Percentiles rank a stretch among this genome's conserved stretches.
Evolutionary conservation across 2,113 vertebrate species (phyloP).

Genomic region (Carassius auratus): DNA sequence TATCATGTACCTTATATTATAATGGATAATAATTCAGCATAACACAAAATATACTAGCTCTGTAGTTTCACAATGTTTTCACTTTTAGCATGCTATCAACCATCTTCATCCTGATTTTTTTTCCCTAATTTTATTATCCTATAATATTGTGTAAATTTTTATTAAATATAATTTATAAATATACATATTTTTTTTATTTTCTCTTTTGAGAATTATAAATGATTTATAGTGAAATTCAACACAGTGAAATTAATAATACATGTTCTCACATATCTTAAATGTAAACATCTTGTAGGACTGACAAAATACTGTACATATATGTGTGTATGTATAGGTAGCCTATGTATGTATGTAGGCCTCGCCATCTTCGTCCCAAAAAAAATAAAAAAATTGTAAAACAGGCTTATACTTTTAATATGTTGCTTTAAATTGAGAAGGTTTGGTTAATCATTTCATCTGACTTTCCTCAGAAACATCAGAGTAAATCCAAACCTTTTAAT

Average conservation of each 20-base stretch:
- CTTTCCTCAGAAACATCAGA: neutral
- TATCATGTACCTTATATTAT: neutral
- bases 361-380: neutral
- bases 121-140: too few relatives aligned
- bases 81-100: too few relatives aligned
- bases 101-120: too few relatives aligned
- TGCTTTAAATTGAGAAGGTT: neutral
- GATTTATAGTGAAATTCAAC: neutral
- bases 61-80: too few relatives aligned
- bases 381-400: neutral
- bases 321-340: neutral
- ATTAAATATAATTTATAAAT: neutral
- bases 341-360: neutral
- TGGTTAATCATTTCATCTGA: slow-evolving; percentile 1
- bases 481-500: neutral
- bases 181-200: neutral
- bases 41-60: too few relatives aligned
- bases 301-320: neutral
- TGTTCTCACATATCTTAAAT: too few relatives aligned
- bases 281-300: too few relatives aligned
- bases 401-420: neutral
- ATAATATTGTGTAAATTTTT: too few relatives aligned
- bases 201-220: neutral
- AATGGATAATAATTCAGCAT: neutral
- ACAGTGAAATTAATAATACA: neutral